These are phyloP conservation scores for Aphis craccivora DNA, from an alignment of 1,140 invertebrate genomes.

Conservation along the genomic window DNA sequence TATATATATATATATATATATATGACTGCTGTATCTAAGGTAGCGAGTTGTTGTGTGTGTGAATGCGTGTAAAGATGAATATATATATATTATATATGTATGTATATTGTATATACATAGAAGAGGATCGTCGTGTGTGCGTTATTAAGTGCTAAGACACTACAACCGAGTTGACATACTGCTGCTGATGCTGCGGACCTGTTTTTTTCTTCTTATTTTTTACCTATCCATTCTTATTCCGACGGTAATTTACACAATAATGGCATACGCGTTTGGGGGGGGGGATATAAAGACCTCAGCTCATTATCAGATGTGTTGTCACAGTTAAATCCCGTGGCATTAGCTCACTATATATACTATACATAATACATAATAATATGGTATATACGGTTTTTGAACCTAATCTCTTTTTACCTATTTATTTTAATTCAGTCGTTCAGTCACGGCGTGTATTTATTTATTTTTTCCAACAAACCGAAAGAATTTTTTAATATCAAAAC, in stretches of 20 bases:
- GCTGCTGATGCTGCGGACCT: conserved; percentile 8
- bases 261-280: neutral
- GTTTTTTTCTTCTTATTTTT: conserved; percentile 30
- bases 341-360: neutral
- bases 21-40: neutral
- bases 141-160: conserved; percentile 55
- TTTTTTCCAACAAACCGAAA: conserved; percentile 25
- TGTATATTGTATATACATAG: neutral
- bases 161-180: conserved; percentile 47
- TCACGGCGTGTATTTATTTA: conserved; percentile 15
- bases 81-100: neutral
- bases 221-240: neutral
- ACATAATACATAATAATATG: neutral
- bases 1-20: neutral
- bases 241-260: conserved; percentile 50
- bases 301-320: conserved; percentile 53
- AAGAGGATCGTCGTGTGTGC: neutral
- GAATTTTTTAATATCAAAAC: conserved; percentile 43
- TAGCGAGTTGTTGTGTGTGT: neutral
- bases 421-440: conserved; percentile 41
- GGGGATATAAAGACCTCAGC: neutral
- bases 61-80: neutral
- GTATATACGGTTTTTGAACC: neutral
- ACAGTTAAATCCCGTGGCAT: conserved; percentile 40
- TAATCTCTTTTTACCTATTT: conserved; percentile 56